Evolutionary conservation across 2,888 invertebrate species (phyloP).

Genomic region (Chelonus formosanus): DNA sequence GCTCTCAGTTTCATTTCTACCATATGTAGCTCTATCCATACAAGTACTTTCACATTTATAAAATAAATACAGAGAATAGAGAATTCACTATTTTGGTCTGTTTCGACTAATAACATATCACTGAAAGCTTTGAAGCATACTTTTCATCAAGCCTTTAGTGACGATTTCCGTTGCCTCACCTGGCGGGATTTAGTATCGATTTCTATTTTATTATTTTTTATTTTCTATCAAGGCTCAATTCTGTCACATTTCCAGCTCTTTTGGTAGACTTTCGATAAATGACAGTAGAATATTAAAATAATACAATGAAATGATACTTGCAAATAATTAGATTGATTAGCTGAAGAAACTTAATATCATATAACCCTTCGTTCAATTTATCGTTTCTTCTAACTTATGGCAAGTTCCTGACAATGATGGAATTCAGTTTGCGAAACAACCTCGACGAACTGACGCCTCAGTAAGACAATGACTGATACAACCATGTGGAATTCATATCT

Average conservation of each 20-base stretch:
- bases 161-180: slow-evolving; percentile 27
- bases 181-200: slow-evolving; percentile 29
- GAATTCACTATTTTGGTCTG: slow-evolving; percentile 1
- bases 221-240: background rate
- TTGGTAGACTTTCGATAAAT: background rate
- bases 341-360: slow-evolving; percentile 7
- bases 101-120: slow-evolving; percentile 29
- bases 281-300: background rate
- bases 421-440: slow-evolving; percentile 55
- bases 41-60: too few relatives aligned
- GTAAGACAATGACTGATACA: slow-evolving; percentile 52
- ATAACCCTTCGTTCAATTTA: slow-evolving; percentile 7
- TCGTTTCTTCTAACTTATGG: slow-evolving; percentile 15
- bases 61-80: background rate
- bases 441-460: slow-evolving; percentile 44
- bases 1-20: too few relatives aligned
- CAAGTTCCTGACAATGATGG: slow-evolving; percentile 50
- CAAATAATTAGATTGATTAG: slow-evolving; percentile 44
- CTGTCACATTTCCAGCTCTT: too few relatives aligned
- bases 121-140: slow-evolving; percentile 25
- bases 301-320: background rate
- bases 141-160: slow-evolving; percentile 29
- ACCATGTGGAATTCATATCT: slow-evolving; percentile 36
- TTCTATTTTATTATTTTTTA: slow-evolving; percentile 11
- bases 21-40: too few relatives aligned